Evolutionary conservation across 2,113 vertebrate genomes (phyloP), one percentile per base, ranked within the genome.

Genomic region (Carassius auratus): DNA sequence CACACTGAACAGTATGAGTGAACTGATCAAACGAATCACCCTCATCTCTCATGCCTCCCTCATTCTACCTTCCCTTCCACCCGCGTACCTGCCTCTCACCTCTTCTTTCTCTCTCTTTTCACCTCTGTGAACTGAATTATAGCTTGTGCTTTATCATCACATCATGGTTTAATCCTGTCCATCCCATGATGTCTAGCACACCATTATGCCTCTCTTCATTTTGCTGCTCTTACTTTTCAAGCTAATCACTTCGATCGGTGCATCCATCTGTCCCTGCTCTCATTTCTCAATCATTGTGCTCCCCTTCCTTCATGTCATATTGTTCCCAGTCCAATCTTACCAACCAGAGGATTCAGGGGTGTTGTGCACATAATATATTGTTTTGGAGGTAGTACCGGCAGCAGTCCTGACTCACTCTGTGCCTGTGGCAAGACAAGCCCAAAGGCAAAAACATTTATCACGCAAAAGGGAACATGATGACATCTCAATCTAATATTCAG

Each of bases 21-120:
- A 88, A 83, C 89, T 87, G 87, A 85, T 88, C 87, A 85, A 88
- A 91, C 86, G 87, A 87, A 90, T 68, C 36, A 84, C 81, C 79
- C 57, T 86, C 81, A 77, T 87, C 69, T 38, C 68, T 76, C n/a
- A 62, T 76, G 19, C 8, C 52, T 80, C 79, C 21, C 52, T 76
- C 30, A 23, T 68, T 80, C 75, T 76, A 75, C 75, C 81, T 84
- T 78, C 83, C 76, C 77, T 80, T 77, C 84, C 73, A 61, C 80
- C 76, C 33, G 6, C 77, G 30, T 50, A 85, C 23, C 55, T 78
- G 68, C 81, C 73, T 83, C 87, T 79, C 76, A 84, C 76, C 64
- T 76, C 82, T 80, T 23, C 45, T 21, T 38, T 71, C 33, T 81
- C 84, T 89, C 80, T 83, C 64, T 48, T 55, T n/a, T 8, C 69